A percentile compares a stretch with the other conserved stretches of the same genome.
These are phyloP conservation scores for Saimiri boliviensis DNA, from an alignment of 2,113 vertebrate genomes.

Conservation along the genomic window DNA sequence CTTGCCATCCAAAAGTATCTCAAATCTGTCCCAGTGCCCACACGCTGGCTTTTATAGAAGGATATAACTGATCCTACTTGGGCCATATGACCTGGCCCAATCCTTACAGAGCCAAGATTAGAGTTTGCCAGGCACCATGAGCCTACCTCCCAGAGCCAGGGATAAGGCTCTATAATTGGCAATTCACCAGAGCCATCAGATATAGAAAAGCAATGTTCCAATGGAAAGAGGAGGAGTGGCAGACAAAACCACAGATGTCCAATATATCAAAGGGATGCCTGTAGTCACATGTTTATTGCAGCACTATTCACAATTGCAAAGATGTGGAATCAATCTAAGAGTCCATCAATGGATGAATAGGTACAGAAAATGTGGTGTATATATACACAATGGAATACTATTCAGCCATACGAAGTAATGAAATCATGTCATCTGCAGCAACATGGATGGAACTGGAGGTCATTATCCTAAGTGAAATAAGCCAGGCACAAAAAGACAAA, in stretches of 20 bases:
- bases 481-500: no score
- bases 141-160: background rate
- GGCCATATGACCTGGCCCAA: background rate
- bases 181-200: background rate
- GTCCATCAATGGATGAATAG: no score
- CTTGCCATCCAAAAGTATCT: background rate
- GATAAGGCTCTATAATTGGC: background rate
- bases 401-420: no score
- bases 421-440: no score
- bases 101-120: background rate
- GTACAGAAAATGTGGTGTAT: no score
- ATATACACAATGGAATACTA: no score
- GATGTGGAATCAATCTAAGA: no score
- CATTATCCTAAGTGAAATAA: no score
- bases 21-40: background rate
- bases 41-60: background rate
- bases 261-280: no score
- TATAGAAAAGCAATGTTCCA: background rate
- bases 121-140: background rate
- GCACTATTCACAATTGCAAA: no score
- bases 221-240: background rate
- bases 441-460: no score
- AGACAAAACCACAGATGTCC: background rate
- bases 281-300: no score
- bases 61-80: background rate